Evolutionary conservation across 1,140 invertebrate genomes (phyloP), one percentile per base, ranked within the genome.

Genomic region (Drosophila nasuta): DNA sequence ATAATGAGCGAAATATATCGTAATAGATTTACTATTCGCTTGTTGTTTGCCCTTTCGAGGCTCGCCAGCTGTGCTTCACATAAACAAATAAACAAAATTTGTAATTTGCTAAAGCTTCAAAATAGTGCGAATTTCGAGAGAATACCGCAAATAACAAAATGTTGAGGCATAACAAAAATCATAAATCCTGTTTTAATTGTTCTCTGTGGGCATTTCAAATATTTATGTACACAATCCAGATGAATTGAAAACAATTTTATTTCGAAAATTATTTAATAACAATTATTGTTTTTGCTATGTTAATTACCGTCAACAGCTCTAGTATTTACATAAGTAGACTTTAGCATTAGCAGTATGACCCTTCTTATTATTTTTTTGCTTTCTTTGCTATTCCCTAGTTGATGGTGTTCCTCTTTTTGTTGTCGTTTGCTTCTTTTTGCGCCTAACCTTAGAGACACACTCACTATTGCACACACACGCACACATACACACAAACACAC

Each of bases 391-490:
- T 35, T 57, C 13, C 51, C 51, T 15, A 54, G 51, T 35, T 35
- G 51, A 30, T 54, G 28, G 51, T 48, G 15, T 52, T 51, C 46
- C 30, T 54, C 51, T 33, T 77, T 43, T 75, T 70, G 51, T 41
- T 52, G 56, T 66, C 43, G n/a, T 48, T 28, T 62, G 54, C 82
- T 79, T 79, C 75, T 75, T 81, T 86, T 87, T 82, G 69, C 68
- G 62, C 56, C 69, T 87, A 82, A 87, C 82, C 83, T 88, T 87
- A 87, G 43, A 74, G 15, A 74, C 15, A 66, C 57, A 52, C 46
- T n/a, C 51, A 41, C 51, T 54, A 54, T 54, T 20, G 15, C 46
- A 46, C 28, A 54, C 35, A 38, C 13, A 38, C 43, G 2, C 51
- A 49, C 15, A 17, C 11, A 17, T 1, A 17, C 15, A 70, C 41